Conservation (phyloP, 2,797 vertebrate species). For the Spheniscus humboldti region DNA sequence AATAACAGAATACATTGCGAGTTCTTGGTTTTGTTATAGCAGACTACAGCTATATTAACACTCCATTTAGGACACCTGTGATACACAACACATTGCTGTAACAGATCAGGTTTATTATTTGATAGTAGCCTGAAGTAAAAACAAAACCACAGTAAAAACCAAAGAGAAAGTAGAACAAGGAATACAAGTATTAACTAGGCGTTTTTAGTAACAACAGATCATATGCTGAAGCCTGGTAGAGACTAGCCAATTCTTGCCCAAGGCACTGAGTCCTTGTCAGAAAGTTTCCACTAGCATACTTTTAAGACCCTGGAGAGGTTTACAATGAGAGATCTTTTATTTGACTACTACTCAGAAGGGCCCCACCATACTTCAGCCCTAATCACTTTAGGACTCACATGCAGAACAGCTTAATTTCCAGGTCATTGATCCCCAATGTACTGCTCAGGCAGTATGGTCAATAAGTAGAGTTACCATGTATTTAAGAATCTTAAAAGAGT, state of each 20-base stretch:
- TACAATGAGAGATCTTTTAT: neutral
- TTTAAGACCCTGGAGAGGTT: neutral
- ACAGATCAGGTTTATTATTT: neutral
- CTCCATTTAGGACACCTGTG: neutral
- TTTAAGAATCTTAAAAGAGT: neutral
- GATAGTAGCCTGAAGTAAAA: neutral
- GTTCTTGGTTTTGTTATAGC: neutral
- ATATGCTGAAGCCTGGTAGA: neutral
- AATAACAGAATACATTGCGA: accelerated
- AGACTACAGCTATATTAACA: neutral
- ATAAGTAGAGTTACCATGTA: neutral
- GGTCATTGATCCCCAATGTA: conserved; percentile 24
- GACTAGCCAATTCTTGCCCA: neutral
- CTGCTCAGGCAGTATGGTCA: neutral
- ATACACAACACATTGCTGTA: neutral
- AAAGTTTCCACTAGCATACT: neutral
- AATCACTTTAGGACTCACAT: conserved; percentile 4
- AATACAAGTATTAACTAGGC: neutral
- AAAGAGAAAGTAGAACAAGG: neutral
- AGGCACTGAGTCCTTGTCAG: neutral
- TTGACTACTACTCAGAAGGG: neutral
- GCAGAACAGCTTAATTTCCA: conserved; percentile 29
- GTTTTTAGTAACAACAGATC: neutral
- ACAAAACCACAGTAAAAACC: neutral
- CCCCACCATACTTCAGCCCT: neutral